Conservation (phyloP, 2,888 invertebrate genomes). For the Copidosoma aretas region DNA sequence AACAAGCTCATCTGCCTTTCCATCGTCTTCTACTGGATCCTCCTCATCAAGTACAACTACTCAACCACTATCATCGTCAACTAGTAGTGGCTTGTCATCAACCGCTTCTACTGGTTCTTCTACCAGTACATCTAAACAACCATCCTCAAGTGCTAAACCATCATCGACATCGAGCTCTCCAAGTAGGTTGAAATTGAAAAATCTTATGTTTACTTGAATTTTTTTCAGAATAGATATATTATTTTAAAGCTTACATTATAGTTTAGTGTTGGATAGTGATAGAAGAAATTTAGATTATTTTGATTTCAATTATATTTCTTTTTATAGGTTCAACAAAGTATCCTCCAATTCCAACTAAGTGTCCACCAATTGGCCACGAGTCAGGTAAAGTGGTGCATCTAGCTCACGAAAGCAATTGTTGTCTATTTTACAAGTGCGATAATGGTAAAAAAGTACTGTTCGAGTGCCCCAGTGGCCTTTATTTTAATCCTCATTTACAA, state of each 20-base stretch:
- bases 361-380: not conserved
- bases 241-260: too few species aligned
- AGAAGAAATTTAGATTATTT: too few species aligned
- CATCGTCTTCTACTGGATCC: too few species aligned
- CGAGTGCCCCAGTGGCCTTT: slow-evolving; percentile 38
- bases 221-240: not conserved
- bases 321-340: not conserved
- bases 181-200: not conserved
- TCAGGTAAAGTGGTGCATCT: slow-evolving; percentile 34
- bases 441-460: slow-evolving; percentile 34
- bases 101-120: not conserved
- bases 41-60: not conserved
- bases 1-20: not conserved
- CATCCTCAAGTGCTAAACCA: not conserved
- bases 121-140: not conserved
- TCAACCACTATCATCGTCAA: not conserved
- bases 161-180: not conserved
- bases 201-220: not conserved
- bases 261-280: too few species aligned
- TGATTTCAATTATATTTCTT: not conserved
- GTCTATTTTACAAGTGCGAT: slow-evolving; percentile 40
- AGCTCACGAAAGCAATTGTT: slow-evolving; percentile 39
- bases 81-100: not conserved
- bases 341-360: not conserved
- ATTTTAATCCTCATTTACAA: slow-evolving; percentile 33